Percentiles rank a stretch among this genome's conserved stretches.
Evolutionary conservation across 2,113 vertebrate genomes (phyloP).

Genomic region (Saiga tatarica): DNA sequence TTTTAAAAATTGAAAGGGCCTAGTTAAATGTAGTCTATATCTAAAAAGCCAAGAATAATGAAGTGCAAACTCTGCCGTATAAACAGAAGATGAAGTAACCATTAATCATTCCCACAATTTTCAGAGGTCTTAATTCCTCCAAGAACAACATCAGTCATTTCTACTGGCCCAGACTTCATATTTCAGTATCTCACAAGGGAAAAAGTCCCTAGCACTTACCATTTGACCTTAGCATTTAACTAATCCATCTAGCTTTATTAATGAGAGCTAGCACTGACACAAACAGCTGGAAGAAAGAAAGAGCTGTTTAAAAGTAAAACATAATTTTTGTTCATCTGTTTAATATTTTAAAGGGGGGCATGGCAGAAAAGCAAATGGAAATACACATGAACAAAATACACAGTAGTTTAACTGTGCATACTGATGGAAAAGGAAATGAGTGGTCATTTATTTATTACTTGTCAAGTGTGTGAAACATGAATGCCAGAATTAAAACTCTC

Average conservation of each 20-base stretch:
- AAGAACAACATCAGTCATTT: neutral
- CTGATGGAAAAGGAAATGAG: neutral
- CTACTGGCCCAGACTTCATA: neutral
- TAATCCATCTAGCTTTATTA: neutral
- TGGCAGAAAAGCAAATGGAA: neutral
- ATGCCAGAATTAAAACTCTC: neutral
- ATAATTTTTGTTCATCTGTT: neutral
- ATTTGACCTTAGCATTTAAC: neutral
- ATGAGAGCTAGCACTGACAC: neutral
- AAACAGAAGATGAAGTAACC: slow-evolving; percentile 22
- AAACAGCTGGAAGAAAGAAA: neutral
- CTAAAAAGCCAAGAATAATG: slow-evolving; percentile 31
- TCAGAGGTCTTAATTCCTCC: neutral
- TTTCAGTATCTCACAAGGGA: neutral
- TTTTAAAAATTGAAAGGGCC: neutral
- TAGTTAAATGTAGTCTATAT: slow-evolving; percentile 34
- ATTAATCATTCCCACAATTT: slow-evolving; percentile 55
- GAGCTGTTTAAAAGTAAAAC: neutral
- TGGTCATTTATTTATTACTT: neutral
- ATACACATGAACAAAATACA: neutral
- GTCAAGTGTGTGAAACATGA: neutral
- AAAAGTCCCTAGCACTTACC: neutral
- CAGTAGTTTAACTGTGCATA: neutral
- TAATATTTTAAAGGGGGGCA: neutral
- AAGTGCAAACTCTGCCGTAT: neutral